Percentiles rank a stretch among this genome's conserved stretches.
phyloP scores from a whole-genome alignment of 1,140 invertebrate genomes.

The Pseudomyrmex concolor region DNA sequence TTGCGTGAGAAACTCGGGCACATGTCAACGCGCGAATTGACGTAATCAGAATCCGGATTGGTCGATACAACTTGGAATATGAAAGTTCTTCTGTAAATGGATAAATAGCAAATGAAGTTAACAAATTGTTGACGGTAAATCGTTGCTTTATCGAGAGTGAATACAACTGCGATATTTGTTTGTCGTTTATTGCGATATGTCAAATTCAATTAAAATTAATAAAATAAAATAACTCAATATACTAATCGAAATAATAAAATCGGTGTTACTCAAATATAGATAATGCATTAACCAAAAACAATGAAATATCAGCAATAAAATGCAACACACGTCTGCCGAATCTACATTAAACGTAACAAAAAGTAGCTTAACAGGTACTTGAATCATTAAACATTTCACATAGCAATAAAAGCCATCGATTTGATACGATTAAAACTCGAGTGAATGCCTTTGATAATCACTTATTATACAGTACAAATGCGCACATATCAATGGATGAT shows the following conservation, averaged over 20 bases:
- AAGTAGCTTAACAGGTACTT: slow-evolving; percentile 38
- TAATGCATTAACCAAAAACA: slow-evolving; percentile 43
- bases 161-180: background rate
- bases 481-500: background rate
- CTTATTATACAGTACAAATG: slow-evolving; percentile 23
- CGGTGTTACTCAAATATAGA: slow-evolving; percentile 25
- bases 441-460: background rate
- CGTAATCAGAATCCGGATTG: slow-evolving; percentile 37
- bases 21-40: slow-evolving; percentile 36
- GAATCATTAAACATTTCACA: background rate
- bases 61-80: background rate
- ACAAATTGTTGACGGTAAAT: slow-evolving; percentile 22
- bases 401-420: slow-evolving; percentile 39
- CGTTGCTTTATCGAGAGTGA: too few species aligned
- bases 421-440: slow-evolving; percentile 54
- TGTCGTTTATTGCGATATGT: background rate
- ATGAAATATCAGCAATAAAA: slow-evolving; percentile 16
- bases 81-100: background rate
- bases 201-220: background rate
- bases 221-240: slow-evolving; percentile 3
- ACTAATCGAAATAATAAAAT: slow-evolving; percentile 36
- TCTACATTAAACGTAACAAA: slow-evolving; percentile 43
- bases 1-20: slow-evolving; percentile 49
- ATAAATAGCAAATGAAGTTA: slow-evolving; percentile 19
- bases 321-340: background rate